phyloP scores from a whole-genome alignment of 2,113 vertebrate species.

The Trinectes maculatus region DNA sequence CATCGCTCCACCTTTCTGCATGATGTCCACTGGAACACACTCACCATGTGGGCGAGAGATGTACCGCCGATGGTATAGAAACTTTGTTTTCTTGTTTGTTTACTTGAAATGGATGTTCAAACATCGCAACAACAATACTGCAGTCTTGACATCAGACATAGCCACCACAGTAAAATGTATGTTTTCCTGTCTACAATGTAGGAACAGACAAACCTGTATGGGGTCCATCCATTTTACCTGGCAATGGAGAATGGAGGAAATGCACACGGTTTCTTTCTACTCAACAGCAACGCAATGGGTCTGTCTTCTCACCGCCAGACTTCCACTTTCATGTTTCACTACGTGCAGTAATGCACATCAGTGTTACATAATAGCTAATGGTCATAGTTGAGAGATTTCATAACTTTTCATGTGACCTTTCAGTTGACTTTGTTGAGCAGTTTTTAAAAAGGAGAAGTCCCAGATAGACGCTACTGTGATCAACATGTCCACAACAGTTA shows the following conservation, averaged over 20 bases:
- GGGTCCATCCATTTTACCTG: constrained; percentile 91
- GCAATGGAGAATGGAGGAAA: constrained; percentile 84
- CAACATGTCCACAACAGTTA: neutral
- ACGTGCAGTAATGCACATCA: neutral
- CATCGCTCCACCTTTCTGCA: constrained; percentile 86
- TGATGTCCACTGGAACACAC: constrained; percentile 87
- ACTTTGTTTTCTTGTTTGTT: neutral
- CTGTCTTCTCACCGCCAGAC: constrained; percentile 16
- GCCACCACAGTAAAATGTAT: neutral
- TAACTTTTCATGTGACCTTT: neutral
- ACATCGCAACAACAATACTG: too few species aligned
- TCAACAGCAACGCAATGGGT: constrained; percentile 92
- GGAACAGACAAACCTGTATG: constrained; percentile 88
- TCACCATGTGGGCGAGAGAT: constrained; percentile 90
- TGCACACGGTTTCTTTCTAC: constrained; percentile 89
- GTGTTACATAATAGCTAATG: neutral
- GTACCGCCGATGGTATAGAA: constrained; percentile 84
- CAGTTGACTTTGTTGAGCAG: neutral
- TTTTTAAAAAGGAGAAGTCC: constrained; percentile 30
- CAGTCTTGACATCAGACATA: too few species aligned
- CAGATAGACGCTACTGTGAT: neutral
- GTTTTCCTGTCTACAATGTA: constrained; percentile 41
- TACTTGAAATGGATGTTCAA: neutral
- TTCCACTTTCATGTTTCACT: neutral
- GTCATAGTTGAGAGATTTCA: neutral